phyloP scores from a whole-genome alignment of 2,888 invertebrate genomes.

The Sarcophaga carnaria region DNA sequence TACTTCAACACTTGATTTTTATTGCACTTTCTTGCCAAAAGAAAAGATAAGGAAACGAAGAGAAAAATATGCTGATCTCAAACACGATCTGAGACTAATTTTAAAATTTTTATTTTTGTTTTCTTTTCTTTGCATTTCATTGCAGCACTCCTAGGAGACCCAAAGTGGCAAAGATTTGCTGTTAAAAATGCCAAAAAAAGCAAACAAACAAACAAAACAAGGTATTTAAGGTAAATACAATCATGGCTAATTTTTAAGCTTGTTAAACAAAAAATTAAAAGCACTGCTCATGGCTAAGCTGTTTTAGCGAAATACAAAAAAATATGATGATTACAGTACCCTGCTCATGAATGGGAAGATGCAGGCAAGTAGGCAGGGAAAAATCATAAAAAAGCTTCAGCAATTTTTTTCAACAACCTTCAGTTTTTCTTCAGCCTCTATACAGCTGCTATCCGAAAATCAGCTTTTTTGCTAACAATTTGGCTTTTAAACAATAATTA shows the following conservation, averaged over 20 bases:
- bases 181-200: background rate
- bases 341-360: background rate
- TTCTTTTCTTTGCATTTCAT: background rate
- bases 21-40: slow-evolving; percentile 49
- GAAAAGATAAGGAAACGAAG: background rate
- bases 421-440: background rate
- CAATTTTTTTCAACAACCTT: slow-evolving; percentile 35
- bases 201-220: background rate
- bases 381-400: background rate
- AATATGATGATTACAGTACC: slow-evolving; percentile 34
- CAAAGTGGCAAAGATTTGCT: too few relatives aligned
- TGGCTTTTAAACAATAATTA: slow-evolving; percentile 55
- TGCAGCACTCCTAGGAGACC: background rate
- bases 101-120: slow-evolving; percentile 36
- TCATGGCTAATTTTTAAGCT: slow-evolving; percentile 41
- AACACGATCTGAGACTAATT: slow-evolving; percentile 61
- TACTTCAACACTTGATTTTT: slow-evolving; percentile 57
- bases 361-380: background rate
- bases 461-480: slow-evolving; percentile 1
- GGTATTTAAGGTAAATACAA: slow-evolving; percentile 24
- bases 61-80: slow-evolving; percentile 45
- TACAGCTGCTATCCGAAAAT: background rate
- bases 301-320: slow-evolving; percentile 42
- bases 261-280: slow-evolving; percentile 12
- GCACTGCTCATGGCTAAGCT: slow-evolving; percentile 19